Percentiles rank a stretch among this genome's conserved stretches.
phyloP scores from a whole-genome alignment of 2,797 vertebrate genomes.

The Rhincodon typus region DNA sequence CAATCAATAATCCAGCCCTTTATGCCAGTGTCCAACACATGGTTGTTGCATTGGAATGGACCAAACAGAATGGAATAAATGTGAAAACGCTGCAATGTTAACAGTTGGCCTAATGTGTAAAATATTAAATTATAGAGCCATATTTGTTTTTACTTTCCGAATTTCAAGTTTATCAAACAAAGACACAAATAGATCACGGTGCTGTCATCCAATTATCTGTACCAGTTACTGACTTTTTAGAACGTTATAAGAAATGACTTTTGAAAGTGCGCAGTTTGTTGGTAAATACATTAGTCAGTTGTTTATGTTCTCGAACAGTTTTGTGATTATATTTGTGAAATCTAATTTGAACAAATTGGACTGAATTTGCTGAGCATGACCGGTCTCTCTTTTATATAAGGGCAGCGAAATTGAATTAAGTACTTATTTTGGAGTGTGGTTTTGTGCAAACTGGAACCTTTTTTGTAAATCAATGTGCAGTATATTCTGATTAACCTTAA shows the following conservation, averaged over 20 bases:
- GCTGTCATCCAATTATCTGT: neutral
- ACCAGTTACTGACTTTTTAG: neutral
- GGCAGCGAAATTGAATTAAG: slow-evolving; percentile 3
- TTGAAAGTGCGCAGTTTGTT: neutral
- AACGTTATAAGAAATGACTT: neutral
- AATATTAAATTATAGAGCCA: neutral
- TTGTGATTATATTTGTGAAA: neutral
- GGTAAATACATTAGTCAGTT: neutral
- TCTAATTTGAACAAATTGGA: slow-evolving; percentile 5
- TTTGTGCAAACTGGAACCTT: neutral
- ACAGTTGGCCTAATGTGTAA: neutral
- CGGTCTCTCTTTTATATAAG: neutral
- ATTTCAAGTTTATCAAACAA: neutral
- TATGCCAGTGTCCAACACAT: neutral
- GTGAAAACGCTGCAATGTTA: neutral
- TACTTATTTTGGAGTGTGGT: neutral
- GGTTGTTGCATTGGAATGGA: slow-evolving; percentile 14
- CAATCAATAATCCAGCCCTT: neutral
- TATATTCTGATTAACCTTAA: neutral
- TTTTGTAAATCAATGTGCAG: neutral
- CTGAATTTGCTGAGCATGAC: neutral
- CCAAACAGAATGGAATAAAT: neutral
- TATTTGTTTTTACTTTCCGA: neutral
- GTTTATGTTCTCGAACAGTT: slow-evolving; percentile 15
- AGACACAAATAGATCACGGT: neutral